Base-by-base conservation (phyloP, 2,888 invertebrate species). In the Cerastis leucographa region DNA sequence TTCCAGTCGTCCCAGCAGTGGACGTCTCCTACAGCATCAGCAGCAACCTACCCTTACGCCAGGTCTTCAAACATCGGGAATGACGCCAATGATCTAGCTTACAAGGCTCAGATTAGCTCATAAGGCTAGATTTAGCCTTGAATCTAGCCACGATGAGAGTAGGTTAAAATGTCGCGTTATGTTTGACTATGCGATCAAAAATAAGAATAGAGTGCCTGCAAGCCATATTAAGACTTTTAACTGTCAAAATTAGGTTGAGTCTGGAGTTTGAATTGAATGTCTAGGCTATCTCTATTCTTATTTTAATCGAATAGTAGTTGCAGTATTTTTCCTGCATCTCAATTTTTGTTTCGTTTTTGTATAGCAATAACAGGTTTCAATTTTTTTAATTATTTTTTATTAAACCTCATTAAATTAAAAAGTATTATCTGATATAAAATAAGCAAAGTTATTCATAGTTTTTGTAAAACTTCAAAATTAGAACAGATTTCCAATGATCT, bases 31-130 rank as follows among this genome's bases (percentile, higher is more conserved):
- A 94, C 96, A 1, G 96, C 95, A 0, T 91, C 95, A 14, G 95
- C 95, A 6, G 93, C 92, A 0, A 93, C 94, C n/a, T 97, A 94
- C 85, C 97, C 94, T 1, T 96, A 96, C 87, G 97, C 94, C 12
- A 93, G 96, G 87, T 95, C 96, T 8, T 94, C 95, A 0, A 94
- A 94, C 87, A 91, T 94, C 92, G 95, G 95, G 73, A 93, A 97
- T 68, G 97, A 97, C 54, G 97, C 97, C 11, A 98, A 98, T 84
- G 97, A 98, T 78, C 90, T 98, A 90, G 98, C 98, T 7, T 98
- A 98, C 91, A 97, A 97, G 76, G 97, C 97, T 6, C 98, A 98
- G 87, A 95, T 96, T 78, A 95, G 97, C 40, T 94, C 94, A 46
- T 95, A 94, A 91, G 44, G 9, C 14, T 42, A 22, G 14, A n/a